A percentile compares a stretch with the other conserved stretches of the same genome.
These are phyloP conservation scores for Romanogobio albipinnatus DNA, from an alignment of 2,113 vertebrate species.

Conservation along the genomic window DNA sequence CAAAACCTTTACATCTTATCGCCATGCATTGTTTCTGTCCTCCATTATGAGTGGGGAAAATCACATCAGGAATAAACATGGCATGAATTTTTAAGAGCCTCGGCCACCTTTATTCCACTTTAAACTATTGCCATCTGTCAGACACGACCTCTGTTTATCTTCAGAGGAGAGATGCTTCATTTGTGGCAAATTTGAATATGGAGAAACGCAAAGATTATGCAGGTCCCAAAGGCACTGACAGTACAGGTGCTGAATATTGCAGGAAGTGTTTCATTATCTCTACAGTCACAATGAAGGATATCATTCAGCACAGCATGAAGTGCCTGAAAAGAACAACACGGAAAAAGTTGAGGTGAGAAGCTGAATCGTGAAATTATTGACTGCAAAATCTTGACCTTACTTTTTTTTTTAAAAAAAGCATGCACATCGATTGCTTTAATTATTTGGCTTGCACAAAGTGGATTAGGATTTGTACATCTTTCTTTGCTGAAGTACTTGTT, in stretches of 20 bases:
- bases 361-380: not conserved
- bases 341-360: not conserved
- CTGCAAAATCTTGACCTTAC: not conserved
- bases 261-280: constrained; percentile 70
- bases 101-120: constrained; percentile 65
- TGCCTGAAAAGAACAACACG: not conserved
- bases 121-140: constrained; percentile 50
- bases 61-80: constrained; percentile 73
- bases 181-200: constrained; percentile 66
- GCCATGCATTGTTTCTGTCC: constrained; percentile 69
- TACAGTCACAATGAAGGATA: not conserved
- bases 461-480: too few relatives aligned
- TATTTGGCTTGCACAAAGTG: not conserved
- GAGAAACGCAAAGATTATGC: constrained; percentile 50
- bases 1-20: constrained; percentile 73
- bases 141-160: constrained; percentile 75
- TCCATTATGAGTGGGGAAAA: constrained; percentile 65
- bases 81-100: constrained; percentile 73
- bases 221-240: constrained; percentile 46
- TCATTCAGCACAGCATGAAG: not conserved
- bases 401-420: not conserved
- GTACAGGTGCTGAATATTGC: constrained; percentile 74
- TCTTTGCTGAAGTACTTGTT: too few relatives aligned
- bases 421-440: not conserved
- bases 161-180: constrained; percentile 67